Evolutionary conservation across 1,140 invertebrate species (phyloP).

Genomic region (Platorchestia sp.): DNA sequence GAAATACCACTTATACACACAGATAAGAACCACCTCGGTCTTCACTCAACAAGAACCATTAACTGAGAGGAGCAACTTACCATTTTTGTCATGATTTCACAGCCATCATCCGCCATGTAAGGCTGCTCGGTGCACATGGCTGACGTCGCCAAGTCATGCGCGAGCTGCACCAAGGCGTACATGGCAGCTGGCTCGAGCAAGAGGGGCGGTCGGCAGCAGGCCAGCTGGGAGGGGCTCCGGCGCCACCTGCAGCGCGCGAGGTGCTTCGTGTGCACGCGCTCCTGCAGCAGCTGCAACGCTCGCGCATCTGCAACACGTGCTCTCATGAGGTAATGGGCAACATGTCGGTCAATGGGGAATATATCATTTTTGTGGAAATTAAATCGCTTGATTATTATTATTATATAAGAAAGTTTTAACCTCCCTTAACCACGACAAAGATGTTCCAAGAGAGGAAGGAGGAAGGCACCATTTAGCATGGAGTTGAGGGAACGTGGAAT

Average conservation of each 20-base stretch:
- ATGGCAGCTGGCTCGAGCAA: conserved; percentile 22
- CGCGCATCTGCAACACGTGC: not conserved
- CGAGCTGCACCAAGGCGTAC: not conserved
- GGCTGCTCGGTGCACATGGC: not conserved
- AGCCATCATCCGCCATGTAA: not conserved
- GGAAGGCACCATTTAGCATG: too few relatives aligned
- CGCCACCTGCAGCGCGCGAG: not conserved
- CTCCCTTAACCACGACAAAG: too few relatives aligned
- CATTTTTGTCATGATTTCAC: not conserved
- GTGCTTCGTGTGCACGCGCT: conserved; percentile 4
- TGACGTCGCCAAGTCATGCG: not conserved
- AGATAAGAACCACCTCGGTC: not conserved
- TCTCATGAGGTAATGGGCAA: not conserved
- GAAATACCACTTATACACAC: too few relatives aligned
- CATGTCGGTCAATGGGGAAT: not conserved
- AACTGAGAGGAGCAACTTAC: not conserved
- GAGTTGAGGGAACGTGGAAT: too few relatives aligned
- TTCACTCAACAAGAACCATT: not conserved
- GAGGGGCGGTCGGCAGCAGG: conserved; percentile 20
- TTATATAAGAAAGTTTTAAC: too few relatives aligned
- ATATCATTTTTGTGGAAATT: not conserved
- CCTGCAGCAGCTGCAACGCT: not conserved
- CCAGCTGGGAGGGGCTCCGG: not conserved
- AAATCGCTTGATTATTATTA: not conserved
- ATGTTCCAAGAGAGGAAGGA: too few relatives aligned